These are phyloP conservation scores for Acomys russatus DNA, from an alignment of 2,797 vertebrate genomes.

Conservation along the genomic window DNA sequence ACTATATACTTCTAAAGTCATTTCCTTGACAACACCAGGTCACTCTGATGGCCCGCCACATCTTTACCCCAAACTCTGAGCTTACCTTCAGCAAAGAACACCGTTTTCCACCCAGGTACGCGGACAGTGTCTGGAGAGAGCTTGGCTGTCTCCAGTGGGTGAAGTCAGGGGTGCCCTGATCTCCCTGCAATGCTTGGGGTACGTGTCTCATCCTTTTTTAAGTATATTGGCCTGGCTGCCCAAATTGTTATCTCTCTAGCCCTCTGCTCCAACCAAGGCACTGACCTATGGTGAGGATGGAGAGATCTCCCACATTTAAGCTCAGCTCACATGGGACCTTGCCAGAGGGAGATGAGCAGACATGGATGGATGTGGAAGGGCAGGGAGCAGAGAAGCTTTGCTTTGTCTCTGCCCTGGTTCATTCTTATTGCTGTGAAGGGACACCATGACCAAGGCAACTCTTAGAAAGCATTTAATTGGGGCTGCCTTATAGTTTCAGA, in stretches of 20 bases:
- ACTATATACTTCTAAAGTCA: neutral
- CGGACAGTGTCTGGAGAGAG: neutral
- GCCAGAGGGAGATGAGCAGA: neutral
- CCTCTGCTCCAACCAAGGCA: neutral
- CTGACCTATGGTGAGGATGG: neutral
- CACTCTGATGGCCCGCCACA: rapidly evolving
- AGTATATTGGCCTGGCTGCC: rapidly evolving
- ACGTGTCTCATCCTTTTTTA: rapidly evolving
- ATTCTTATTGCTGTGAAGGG: neutral
- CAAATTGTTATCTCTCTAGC: neutral
- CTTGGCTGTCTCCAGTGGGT: neutral
- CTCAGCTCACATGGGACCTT: rapidly evolving
- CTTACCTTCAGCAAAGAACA: neutral
- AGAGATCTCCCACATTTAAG: neutral
- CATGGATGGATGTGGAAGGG: neutral
- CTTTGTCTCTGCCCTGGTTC: neutral
- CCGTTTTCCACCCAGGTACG: neutral
- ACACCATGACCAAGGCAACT: neutral
- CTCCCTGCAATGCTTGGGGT: rapidly evolving
- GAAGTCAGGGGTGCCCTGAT: rapidly evolving
- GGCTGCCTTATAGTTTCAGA: neutral
- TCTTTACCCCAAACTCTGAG: neutral
- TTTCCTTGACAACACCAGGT: neutral
- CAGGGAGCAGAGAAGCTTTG: neutral
- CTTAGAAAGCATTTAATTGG: neutral